Conservation (phyloP, 2,797 vertebrate species). For the Graptemys geographica region DNA sequence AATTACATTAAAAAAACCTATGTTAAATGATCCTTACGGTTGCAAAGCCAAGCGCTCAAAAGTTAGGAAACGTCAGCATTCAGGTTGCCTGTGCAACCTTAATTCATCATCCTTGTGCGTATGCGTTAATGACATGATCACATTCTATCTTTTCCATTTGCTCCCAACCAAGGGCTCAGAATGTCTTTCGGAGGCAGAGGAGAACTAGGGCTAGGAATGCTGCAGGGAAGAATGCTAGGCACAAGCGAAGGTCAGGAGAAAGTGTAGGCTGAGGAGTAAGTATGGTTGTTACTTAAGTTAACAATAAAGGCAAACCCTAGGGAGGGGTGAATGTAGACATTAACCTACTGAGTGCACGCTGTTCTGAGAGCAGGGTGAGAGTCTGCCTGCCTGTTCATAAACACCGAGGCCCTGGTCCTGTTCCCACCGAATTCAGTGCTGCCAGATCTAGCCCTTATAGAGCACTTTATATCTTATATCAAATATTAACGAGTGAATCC, state of each 20-base stretch:
- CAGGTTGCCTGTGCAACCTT: background rate
- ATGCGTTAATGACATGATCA: background rate
- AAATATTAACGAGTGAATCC: background rate
- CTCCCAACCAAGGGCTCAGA: constrained; percentile 29
- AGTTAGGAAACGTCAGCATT: background rate
- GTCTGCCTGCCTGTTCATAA: background rate
- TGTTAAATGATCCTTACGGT: background rate
- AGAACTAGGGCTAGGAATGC: background rate
- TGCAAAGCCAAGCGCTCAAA: background rate
- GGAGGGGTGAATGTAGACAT: background rate
- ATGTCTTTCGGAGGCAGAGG: constrained; percentile 13
- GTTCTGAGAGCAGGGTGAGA: background rate
- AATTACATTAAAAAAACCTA: background rate
- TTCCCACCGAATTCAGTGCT: background rate
- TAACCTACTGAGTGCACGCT: background rate
- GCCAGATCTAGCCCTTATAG: background rate
- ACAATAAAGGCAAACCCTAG: background rate
- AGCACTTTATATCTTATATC: background rate
- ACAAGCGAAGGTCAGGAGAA: background rate
- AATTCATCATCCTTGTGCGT: background rate
- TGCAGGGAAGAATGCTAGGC: background rate
- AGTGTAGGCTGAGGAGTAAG: background rate
- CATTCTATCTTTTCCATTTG: background rate
- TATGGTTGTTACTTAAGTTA: background rate
- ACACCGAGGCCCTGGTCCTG: background rate